These are phyloP conservation scores for Pteronotus mesoamericanus DNA, from an alignment of 2,797 vertebrate species.

Conservation along the genomic window DNA sequence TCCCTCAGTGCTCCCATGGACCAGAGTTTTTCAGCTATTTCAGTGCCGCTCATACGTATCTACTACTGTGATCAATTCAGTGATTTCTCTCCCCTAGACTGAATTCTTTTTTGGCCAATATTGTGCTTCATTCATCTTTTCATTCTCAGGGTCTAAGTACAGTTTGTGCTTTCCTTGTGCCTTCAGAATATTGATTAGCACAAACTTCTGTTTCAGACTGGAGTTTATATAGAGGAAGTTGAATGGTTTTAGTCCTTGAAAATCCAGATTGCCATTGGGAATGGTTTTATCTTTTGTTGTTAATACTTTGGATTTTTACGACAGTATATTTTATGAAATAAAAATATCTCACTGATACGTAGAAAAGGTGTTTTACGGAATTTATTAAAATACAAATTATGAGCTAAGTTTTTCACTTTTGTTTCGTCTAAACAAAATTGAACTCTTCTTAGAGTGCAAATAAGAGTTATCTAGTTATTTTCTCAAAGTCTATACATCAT, in stretches of 20 bases:
- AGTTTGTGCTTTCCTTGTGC: not conserved
- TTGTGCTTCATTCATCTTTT: not conserved
- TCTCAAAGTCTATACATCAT: not conserved
- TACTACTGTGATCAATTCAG: not conserved
- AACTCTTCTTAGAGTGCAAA: not conserved
- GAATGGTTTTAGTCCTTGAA: not conserved
- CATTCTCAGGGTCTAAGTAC: not conserved
- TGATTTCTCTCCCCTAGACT: not conserved
- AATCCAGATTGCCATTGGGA: not conserved
- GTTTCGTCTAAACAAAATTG: not conserved
- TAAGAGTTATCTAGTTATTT: not conserved
- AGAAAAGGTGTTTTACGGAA: not conserved
- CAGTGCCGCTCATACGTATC: not conserved
- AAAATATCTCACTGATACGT: not conserved
- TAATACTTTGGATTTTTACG: slow-evolving; percentile 31
- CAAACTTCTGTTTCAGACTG: not conserved
- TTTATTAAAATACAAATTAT: not conserved
- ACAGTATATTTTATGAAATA: not conserved
- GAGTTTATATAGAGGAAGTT: not conserved
- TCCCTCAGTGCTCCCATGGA: not conserved
- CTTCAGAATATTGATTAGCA: not conserved
- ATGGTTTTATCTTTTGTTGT: slow-evolving; percentile 7
- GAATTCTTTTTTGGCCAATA: not conserved
- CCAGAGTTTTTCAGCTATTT: not conserved
- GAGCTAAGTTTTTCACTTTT: not conserved